A percentile compares a stretch with the other conserved stretches of the same genome.
Conservation (phyloP, 2,797 vertebrate genomes). For the Epinephelus malabaricus region DNA sequence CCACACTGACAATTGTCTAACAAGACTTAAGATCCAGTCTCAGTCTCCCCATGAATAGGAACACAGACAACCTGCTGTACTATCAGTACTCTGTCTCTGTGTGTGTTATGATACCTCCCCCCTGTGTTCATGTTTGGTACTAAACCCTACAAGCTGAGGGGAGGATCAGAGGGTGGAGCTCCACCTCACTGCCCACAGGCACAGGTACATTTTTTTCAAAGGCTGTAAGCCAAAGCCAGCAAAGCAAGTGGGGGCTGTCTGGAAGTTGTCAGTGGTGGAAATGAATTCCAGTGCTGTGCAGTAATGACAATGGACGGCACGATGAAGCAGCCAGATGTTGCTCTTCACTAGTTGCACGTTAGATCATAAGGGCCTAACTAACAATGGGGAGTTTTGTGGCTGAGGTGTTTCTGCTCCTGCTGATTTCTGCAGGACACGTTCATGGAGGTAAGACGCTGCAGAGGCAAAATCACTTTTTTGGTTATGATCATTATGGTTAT, state of each 20-base stretch:
- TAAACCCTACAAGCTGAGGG: constrained; percentile 5
- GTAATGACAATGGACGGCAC: constrained; percentile 39
- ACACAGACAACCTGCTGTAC: neutral
- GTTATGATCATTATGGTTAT: neutral
- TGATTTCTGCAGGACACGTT: constrained; percentile 72
- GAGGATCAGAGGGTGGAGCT: constrained; percentile 65
- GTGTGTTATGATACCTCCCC: constrained; percentile 38
- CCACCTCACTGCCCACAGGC: constrained; percentile 41
- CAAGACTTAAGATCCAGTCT: neutral
- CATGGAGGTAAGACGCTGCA: constrained; percentile 80
- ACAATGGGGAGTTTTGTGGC: constrained; percentile 68
- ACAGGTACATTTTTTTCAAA: constrained; percentile 62
- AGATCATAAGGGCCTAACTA: constrained; percentile 16
- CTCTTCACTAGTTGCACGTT: constrained; percentile 46
- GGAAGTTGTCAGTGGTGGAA: constrained; percentile 35
- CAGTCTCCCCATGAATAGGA: constrained; percentile 1
- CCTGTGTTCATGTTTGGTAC: constrained; percentile 55
- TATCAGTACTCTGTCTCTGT: neutral
- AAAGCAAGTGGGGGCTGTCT: constrained; percentile 13
- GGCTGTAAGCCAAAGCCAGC: constrained; percentile 44
- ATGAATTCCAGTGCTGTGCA: constrained; percentile 9
- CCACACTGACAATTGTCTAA: neutral
- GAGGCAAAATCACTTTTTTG: neutral
- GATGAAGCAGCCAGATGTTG: constrained; percentile 61
- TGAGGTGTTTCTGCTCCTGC: constrained; percentile 71